Conservation (phyloP, 2,888 invertebrate species). For the Entomobrya proxima region DNA sequence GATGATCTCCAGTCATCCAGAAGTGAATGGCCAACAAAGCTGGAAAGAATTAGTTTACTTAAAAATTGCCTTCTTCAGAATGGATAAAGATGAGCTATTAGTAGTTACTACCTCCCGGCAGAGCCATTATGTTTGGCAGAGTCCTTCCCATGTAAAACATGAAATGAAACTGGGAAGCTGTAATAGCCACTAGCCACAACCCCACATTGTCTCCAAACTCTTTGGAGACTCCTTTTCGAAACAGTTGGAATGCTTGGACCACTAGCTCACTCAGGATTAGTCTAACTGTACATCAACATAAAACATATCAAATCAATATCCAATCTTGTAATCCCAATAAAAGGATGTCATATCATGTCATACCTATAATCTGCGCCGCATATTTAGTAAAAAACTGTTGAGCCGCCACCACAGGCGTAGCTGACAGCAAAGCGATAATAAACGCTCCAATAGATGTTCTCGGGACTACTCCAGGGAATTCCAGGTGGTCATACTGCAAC, state of each 20-base stretch:
- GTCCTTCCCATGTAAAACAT: constrained; percentile 97
- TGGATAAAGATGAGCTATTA: neutral
- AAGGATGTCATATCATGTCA: no score
- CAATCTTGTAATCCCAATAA: neutral
- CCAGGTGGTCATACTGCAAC: constrained; percentile 94
- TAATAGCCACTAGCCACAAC: constrained; percentile 89
- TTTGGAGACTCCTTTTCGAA: constrained; percentile 85
- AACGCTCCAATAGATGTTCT: constrained; percentile 96
- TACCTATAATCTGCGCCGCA: constrained; percentile 92
- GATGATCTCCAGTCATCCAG: constrained; percentile 88
- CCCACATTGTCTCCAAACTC: constrained; percentile 88
- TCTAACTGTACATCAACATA: constrained; percentile 85
- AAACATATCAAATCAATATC: neutral
- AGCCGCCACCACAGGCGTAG: constrained; percentile 85
- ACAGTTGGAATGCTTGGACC: constrained; percentile 84
- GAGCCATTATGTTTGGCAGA: constrained; percentile 95
- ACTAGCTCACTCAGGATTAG: constrained; percentile 87
- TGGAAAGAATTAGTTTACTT: constrained; percentile 81
- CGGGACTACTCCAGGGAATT: constrained; percentile 98
- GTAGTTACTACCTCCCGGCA: constrained; percentile 86
- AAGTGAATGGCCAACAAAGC: constrained; percentile 90
- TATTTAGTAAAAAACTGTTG: constrained; percentile 88
- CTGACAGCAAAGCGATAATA: constrained; percentile 85
- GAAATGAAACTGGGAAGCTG: constrained; percentile 97
- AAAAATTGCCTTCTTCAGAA: neutral